Conservation (phyloP, 2,888 invertebrate species). For the Venusia cambrica region DNA sequence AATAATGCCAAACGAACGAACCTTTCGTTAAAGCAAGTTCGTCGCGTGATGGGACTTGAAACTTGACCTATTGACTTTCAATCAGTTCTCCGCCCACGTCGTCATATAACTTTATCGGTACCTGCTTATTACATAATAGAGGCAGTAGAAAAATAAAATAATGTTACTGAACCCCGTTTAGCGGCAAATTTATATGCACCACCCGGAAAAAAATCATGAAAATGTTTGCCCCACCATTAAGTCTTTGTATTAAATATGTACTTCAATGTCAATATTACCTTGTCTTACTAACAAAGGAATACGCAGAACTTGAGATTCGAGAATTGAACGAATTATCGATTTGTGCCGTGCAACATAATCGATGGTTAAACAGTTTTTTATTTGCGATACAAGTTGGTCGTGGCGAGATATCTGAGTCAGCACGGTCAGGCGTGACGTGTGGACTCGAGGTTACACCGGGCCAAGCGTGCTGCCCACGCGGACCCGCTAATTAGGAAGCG, state of each 20-base stretch:
- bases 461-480: constrained; percentile 57
- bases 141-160: constrained; percentile 11
- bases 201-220: no score
- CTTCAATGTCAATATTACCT: no score
- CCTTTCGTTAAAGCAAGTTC: constrained; percentile 38
- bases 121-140: constrained; percentile 10
- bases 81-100: constrained; percentile 48
- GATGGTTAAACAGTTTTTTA: constrained; percentile 6
- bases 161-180: no score
- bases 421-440: constrained; percentile 52
- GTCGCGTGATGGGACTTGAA: constrained; percentile 43
- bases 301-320: no score
- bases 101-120: constrained; percentile 22
- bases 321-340: no score
- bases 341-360: no score
- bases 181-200: no score
- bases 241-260: no score
- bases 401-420: constrained; percentile 25
- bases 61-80: constrained; percentile 53
- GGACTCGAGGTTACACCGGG: constrained; percentile 60
- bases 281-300: no score
- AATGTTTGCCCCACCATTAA: no score
- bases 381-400: constrained; percentile 11
- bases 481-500: constrained; percentile 72
- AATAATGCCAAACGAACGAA: constrained; percentile 36